Evolutionary conservation across 1,140 invertebrate genomes (phyloP).

Genomic region (Drosophila nannoptera): DNA sequence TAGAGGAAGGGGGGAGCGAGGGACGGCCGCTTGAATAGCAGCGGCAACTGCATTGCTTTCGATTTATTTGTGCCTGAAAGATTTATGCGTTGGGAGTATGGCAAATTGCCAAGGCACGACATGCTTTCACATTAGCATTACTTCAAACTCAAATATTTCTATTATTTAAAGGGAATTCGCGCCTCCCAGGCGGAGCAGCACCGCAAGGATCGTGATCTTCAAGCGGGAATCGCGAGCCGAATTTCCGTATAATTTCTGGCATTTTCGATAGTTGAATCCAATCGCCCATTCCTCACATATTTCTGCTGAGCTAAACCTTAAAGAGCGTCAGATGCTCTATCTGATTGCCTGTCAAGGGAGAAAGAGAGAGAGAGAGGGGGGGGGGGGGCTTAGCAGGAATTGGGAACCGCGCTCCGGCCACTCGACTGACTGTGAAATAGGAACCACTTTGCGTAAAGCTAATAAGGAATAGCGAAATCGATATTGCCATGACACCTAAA

Average conservation of each 20-base stretch:
- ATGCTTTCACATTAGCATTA: constrained; percentile 25
- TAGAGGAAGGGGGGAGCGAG: neutral
- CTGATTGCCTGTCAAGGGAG: constrained; percentile 7
- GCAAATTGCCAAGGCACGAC: constrained; percentile 38
- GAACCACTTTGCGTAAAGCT: constrained; percentile 34
- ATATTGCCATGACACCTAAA: constrained; percentile 32
- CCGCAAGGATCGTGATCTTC: too few species aligned
- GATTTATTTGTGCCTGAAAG: constrained; percentile 59
- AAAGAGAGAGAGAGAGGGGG: too few species aligned
- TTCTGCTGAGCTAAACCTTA: neutral
- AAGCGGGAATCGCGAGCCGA: too few species aligned
- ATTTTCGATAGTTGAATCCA: too few species aligned
- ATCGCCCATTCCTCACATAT: neutral
- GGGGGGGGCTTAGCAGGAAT: neutral
- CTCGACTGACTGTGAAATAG: constrained; percentile 32
- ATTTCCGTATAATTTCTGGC: too few species aligned
- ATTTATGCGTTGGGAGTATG: constrained; percentile 46
- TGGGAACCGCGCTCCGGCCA: neutral
- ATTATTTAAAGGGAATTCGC: neutral
- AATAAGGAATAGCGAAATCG: constrained; percentile 38
- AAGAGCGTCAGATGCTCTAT: constrained; percentile 1
- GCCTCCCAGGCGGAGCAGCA: too few species aligned
- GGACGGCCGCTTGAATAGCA: constrained; percentile 7
- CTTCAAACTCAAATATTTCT: neutral
- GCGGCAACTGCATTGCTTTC: constrained; percentile 63